phyloP scores from a whole-genome alignment of 2,797 vertebrate species.

The Brachymystax lenok region DNA sequence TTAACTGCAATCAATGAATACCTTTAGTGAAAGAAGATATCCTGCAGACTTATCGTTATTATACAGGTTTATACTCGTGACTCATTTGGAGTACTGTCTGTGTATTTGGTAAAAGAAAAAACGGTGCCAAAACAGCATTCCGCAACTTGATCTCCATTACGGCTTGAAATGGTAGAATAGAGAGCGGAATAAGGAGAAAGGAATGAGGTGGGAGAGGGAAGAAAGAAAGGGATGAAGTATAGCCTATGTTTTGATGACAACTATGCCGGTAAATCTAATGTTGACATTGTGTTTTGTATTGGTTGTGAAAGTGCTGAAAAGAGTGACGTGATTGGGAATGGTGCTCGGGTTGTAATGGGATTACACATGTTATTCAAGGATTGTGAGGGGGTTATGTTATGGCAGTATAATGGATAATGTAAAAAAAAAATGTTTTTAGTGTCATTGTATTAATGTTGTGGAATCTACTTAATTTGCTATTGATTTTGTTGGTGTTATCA shows the following conservation, averaged over 20 bases:
- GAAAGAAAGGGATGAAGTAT: background rate
- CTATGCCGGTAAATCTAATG: background rate
- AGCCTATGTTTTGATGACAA: background rate
- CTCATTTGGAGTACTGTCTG: no score
- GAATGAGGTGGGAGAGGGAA: background rate
- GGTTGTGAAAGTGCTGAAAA: background rate
- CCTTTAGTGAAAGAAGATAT: no score
- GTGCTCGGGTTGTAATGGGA: background rate
- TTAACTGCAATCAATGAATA: no score
- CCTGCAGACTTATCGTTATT: no score
- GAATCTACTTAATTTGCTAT: background rate
- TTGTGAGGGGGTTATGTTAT: background rate
- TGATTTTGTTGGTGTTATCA: background rate
- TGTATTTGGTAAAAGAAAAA: no score
- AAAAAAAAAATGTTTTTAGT: background rate
- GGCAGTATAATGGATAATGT: background rate
- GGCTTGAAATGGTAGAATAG: background rate
- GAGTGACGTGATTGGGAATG: background rate
- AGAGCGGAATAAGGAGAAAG: background rate
- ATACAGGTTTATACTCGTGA: no score
- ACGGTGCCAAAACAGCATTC: background rate
- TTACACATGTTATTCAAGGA: background rate
- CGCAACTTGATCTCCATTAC: background rate
- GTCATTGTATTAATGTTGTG: background rate
- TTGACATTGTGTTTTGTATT: background rate